These are phyloP conservation scores for Dione juno DNA, from an alignment of 2,888 invertebrate genomes.

Conservation along the genomic window DNA sequence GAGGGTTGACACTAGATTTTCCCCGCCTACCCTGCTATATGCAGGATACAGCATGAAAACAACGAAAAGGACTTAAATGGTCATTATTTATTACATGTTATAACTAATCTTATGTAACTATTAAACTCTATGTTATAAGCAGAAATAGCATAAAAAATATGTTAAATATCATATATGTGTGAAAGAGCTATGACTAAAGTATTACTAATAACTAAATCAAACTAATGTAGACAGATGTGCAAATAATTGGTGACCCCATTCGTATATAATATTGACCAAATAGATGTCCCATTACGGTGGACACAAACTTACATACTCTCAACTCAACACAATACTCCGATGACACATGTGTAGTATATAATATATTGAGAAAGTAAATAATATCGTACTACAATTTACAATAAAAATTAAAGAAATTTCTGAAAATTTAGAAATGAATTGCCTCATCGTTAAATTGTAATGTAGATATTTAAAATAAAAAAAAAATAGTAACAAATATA, in stretches of 20 bases:
- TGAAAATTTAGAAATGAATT: too few relatives aligned
- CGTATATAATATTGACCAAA: neutral
- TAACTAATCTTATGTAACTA: neutral
- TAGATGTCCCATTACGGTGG: neutral
- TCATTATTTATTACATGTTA: neutral
- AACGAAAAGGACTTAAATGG: too few relatives aligned
- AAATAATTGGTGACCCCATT: neutral
- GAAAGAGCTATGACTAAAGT: neutral
- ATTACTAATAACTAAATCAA: neutral
- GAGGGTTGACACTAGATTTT: too few relatives aligned
- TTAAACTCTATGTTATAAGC: neutral
- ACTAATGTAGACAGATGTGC: neutral
- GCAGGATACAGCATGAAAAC: too few relatives aligned
- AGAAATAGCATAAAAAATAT: neutral
- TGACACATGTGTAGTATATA: too few relatives aligned
- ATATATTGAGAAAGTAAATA: too few relatives aligned
- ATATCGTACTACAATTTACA: too few relatives aligned
- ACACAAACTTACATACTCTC: neutral
- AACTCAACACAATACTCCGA: neutral
- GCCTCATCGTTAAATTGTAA: too few relatives aligned
- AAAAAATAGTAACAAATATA: too few relatives aligned
- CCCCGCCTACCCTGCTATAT: too few relatives aligned
- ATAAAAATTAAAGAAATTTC: too few relatives aligned
- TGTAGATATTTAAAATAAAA: too few relatives aligned
- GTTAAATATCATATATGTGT: neutral